Evolutionary conservation across 2,113 vertebrate species (phyloP).

Genomic region (Apteryx mantelli): DNA sequence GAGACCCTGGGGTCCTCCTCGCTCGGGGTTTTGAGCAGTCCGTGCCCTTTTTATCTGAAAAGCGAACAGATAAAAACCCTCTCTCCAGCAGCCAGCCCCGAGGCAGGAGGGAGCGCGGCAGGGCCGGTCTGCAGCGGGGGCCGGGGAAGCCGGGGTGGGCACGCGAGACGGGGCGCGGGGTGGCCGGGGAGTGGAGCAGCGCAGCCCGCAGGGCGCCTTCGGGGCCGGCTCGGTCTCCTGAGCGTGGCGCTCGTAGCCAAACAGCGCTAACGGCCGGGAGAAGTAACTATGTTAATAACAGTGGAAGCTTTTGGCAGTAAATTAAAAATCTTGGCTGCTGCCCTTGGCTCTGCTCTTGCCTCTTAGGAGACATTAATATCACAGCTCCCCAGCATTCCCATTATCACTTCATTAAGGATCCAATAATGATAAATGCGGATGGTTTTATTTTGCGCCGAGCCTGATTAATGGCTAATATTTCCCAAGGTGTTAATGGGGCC

Average conservation of each 20-base stretch:
- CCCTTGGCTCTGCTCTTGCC: conserved; percentile 66
- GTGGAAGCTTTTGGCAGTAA: conserved; percentile 65
- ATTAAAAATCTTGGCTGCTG: conserved; percentile 73
- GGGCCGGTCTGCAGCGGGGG: neutral
- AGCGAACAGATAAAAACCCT: neutral
- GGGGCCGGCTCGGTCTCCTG: neutral
- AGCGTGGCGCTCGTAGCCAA: neutral
- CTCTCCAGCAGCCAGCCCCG: neutral
- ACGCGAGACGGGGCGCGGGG: neutral
- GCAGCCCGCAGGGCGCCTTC: neutral
- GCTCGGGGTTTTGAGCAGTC: neutral
- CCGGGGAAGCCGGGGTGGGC: neutral
- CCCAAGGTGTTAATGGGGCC: conserved; percentile 72
- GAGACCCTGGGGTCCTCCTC: neutral
- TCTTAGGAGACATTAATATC: conserved; percentile 77
- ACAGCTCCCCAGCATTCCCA: conserved; percentile 71
- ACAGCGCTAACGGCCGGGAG: neutral
- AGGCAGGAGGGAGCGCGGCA: neutral
- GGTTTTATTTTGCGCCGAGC: conserved; percentile 58
- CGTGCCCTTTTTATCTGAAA: neutral
- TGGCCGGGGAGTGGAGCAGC: neutral
- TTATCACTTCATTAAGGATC: conserved; percentile 77
- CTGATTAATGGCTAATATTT: conserved; percentile 75
- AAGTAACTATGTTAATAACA: conserved; percentile 56
- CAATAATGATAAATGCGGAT: conserved; percentile 73